Evolutionary conservation across 2,797 vertebrate genomes (phyloP), one percentile per base, ranked within the genome.

Genomic region (Oceanodroma leucorhoa): DNA sequence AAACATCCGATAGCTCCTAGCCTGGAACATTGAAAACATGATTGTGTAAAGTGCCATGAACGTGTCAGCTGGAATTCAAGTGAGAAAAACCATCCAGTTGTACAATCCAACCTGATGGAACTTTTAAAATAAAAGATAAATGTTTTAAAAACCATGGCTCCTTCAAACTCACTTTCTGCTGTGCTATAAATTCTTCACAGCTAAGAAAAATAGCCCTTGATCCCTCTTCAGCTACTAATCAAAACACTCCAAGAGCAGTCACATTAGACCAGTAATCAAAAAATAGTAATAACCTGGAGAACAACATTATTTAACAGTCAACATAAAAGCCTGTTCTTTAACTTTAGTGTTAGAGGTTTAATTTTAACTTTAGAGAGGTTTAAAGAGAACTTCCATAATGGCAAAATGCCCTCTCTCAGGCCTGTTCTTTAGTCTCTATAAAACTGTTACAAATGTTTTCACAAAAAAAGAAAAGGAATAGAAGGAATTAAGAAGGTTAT

Each of bases 1-100:
- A 79, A 99, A 99, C 98, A 99, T 99, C 95, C 99, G 98, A 93
- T 98, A 99, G 80, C 98, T 99, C 96, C 99, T 99, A 7, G 89
- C 98, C 99, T 99, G 95, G 6, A 86, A 55, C 46, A 46, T 4
- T 2, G 40, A 50, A 67, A 91, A 19, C 9, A 66, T 18, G 51
- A 14, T 0, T 26, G 54, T 27, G 38, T 43, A 5, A 23, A 75
- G 34, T 19, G 27, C 69, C 90, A 43, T 7, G 12, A 79, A 84
- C 1, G 1, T 30, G 29, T 41, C 89, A 87, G n/a, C 41, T 82
- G 66, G 34, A 45, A 65, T 9, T 60, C 75, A 64, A 64, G 61
- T 0, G 12, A 75, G 11, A 65, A 75, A 64, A 94, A 64, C 3
- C 69, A 78, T 45, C 53, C 51, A 48, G 36, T 7, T 71, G 61